Evolutionary conservation across 1,140 invertebrate species (phyloP), one percentile per base, ranked within the genome.

Genomic region (Tetramorium simillimum): DNA sequence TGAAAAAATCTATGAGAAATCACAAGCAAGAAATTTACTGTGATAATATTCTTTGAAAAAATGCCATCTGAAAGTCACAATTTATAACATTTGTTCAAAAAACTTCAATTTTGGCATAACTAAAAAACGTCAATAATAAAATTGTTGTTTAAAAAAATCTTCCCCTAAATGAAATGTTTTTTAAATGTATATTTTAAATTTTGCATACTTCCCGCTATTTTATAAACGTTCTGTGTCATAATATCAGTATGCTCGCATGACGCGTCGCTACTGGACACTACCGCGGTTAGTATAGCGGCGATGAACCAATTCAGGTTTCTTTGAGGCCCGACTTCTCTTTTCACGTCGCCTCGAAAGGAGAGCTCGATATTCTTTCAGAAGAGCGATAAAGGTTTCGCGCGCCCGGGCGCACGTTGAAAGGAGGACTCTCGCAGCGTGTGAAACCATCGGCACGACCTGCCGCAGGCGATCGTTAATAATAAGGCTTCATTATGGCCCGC

Each of bases 391-490:
- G 86, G 89, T 81, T 60, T 46, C 28, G 56, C 77, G 62, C 62
- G 75, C 7, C 56, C 51, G 51, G 51, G 65, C 28, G 69, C 86
- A 46, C 21, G 58, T 46, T 90, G 89, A 90, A 90, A 88, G 86
- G 65, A 86, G 88, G 65, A 53, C 76, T 90, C 89, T 88, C 81
- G 82, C 76, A 62, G 80, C 80, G 84, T 88, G 89, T 82, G 76
- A 82, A 86, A 90, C 81, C 75, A 77, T 86, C 76, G 89, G 37
- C 53, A 62, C 89, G 90, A 86, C 88, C 80, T 73, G 89, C 90
- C 85, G 84, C 89, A 80, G 89, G 90, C 90, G 46, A 90, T 91
- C 87, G 72, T 89, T 89, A 89, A 90, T 90, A 91, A 91, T 90
- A 86, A 89, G 73, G 87, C 80, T 90, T 82, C 86, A 91, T 91